Conservation (phyloP, 2,888 invertebrate species). For the Zygaena filipendulae region DNA sequence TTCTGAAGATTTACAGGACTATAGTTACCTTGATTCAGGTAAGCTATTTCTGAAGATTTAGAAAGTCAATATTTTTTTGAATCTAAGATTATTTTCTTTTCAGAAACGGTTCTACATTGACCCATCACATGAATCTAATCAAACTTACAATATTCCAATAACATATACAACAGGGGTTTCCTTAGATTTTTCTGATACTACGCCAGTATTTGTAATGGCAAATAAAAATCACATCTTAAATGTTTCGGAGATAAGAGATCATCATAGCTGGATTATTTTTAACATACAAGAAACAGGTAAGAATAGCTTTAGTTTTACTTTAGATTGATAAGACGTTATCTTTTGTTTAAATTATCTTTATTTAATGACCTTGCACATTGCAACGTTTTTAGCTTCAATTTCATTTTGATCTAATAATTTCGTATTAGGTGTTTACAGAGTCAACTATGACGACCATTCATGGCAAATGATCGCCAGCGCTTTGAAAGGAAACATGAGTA, state of each 20-base stretch:
- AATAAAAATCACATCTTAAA: conserved; percentile 24
- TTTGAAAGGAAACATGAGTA: conserved; percentile 43
- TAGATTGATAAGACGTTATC: too few relatives aligned
- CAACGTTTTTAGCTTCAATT: too few relatives aligned
- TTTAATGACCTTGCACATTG: too few relatives aligned
- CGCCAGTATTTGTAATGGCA: conserved; percentile 44
- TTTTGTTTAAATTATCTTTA: too few relatives aligned
- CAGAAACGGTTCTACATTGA: conserved; percentile 50
- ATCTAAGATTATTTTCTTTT: conserved; percentile 13
- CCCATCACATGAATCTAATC: conserved; percentile 30
- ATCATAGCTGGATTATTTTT: conserved; percentile 65
- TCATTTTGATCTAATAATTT: too few relatives aligned
- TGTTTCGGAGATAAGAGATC: conserved; percentile 26
- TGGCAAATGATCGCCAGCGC: conserved; percentile 61
- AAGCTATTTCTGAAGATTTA: too few relatives aligned
- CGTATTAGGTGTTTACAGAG: conserved; percentile 70
- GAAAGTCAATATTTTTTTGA: too few relatives aligned
- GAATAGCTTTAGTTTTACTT: not conserved
- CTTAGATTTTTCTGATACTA: conserved; percentile 36
- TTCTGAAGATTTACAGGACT: too few relatives aligned
- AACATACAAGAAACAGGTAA: conserved; percentile 71
- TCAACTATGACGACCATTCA: conserved; percentile 69
- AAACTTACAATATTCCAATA: conserved; percentile 52
- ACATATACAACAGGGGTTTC: conserved; percentile 36
- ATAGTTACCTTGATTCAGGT: conserved; percentile 45